phyloP scores from a whole-genome alignment of 2,888 invertebrate species.

The Trachelus troglodyta region DNA sequence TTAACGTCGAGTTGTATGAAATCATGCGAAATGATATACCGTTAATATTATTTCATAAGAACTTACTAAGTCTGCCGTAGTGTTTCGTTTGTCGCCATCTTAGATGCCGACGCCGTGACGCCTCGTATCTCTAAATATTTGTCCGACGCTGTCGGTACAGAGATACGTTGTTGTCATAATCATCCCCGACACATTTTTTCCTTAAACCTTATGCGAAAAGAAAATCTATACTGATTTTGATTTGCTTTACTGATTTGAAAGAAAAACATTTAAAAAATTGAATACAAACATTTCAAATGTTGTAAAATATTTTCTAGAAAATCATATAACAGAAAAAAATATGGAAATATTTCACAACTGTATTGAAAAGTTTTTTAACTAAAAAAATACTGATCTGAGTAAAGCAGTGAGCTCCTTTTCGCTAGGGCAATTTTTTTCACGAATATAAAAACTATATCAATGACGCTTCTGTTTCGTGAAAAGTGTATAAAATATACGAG shows the following conservation, averaged over 20 bases:
- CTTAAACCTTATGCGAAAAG: background rate
- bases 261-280: background rate
- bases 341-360: background rate
- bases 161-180: constrained; percentile 14
- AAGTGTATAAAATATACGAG: constrained; percentile 4
- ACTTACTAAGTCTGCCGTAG: background rate
- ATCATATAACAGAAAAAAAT: background rate
- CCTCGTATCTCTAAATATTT: constrained; percentile 20
- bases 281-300: background rate
- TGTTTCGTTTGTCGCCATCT: constrained; percentile 4
- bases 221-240: background rate
- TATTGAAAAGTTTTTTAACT: background rate
- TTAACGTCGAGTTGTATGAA: background rate
- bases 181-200: background rate
- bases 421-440: background rate
- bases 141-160: constrained; percentile 12
- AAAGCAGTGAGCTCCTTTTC: background rate
- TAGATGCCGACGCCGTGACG: constrained; percentile 12
- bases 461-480: background rate
- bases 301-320: background rate
- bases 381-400: background rate
- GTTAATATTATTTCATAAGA: background rate
- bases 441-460: background rate
- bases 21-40: background rate
- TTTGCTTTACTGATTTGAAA: background rate